Base-by-base conservation (phyloP, 2,113 vertebrate genomes). In the Rhizomys pruinosus region DNA sequence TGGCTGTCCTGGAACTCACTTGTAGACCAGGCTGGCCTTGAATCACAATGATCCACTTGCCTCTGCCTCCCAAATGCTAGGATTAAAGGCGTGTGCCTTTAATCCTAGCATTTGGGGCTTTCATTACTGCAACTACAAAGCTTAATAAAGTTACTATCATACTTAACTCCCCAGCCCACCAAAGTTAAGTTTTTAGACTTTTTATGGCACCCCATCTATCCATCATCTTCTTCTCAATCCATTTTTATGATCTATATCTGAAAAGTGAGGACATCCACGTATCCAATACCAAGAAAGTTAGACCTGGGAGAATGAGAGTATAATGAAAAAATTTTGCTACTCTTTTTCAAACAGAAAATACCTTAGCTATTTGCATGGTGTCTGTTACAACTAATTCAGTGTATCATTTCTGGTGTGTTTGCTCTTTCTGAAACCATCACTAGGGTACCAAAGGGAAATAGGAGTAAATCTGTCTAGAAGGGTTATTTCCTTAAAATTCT, bases 321-420 rank as follows among this genome's bases (percentile, higher is more conserved):
- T 32, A 92, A 85, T 71, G 29, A n/a, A 61, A 90, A 1, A 52
- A 2, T 82, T 76, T 79, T 61, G 19, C 27, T 74, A 52, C 20
- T 29, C 39, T 23, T 42, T 84, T 44, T 78, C 57, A 77, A 68
- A 86, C 29, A 92, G 57, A 92, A 91, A 87, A 37, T 59, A 59
- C 61, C 11, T 89, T 87, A 71, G 23, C 76, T 27, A 39, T 74
- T 87, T 94, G 57, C 27, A 80, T 47, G n/a, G n/a, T 61, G 6
- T 64, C 42, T 88, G 11, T 82, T 94, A 27, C 61, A 68, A 68
- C 61, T 39, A 64, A 71, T n/a, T 79, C 68, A 71, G 1, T 59
- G 20, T 57, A 76, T 90, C 52, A 66, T 39, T 11, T 91, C 15
- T 44, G 3, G 2, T 78, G 10, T 82, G 39, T 8, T 29, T 85